Evolutionary conservation across 2,113 vertebrate genomes (phyloP).

Genomic region (Gallinago jamesoni): DNA sequence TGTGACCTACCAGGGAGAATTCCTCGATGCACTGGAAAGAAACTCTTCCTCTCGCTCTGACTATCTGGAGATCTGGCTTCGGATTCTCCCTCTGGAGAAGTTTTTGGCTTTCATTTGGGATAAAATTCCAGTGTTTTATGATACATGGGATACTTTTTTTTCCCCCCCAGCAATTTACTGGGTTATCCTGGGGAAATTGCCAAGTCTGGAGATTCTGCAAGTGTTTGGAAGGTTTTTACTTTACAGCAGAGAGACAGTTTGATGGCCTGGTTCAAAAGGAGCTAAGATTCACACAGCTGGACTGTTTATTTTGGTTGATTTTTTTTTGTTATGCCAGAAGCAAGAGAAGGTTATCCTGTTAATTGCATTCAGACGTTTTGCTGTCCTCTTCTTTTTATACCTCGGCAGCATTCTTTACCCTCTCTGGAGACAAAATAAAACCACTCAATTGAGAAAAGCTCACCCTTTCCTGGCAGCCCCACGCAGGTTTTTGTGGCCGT

Average conservation of each 20-base stretch:
- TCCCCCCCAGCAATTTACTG: slow-evolving; percentile 15
- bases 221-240: slow-evolving; percentile 55
- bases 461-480: not conserved
- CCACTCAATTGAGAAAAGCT: not conserved
- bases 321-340: slow-evolving; percentile 46
- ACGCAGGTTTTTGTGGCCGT: accelerated
- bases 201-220: slow-evolving; percentile 50
- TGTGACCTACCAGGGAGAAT: not conserved
- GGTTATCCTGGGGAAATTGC: slow-evolving; percentile 62
- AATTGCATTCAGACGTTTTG: slow-evolving; percentile 19
- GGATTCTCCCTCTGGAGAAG: slow-evolving; percentile 24
- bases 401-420: not conserved
- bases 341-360: not conserved
- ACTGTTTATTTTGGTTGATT: slow-evolving; percentile 63
- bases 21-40: not conserved
- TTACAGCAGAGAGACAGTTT: slow-evolving; percentile 55
- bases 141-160: slow-evolving; percentile 11
- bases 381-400: not conserved
- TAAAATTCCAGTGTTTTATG: slow-evolving; percentile 63
- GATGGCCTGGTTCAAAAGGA: slow-evolving; percentile 65
- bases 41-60: not conserved
- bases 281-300: slow-evolving; percentile 61
- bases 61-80: not conserved
- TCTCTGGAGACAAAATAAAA: not conserved
- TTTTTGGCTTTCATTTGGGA: not conserved